Conservation (phyloP, 2,888 invertebrate species). For the Schizotus pectinicornis region DNA sequence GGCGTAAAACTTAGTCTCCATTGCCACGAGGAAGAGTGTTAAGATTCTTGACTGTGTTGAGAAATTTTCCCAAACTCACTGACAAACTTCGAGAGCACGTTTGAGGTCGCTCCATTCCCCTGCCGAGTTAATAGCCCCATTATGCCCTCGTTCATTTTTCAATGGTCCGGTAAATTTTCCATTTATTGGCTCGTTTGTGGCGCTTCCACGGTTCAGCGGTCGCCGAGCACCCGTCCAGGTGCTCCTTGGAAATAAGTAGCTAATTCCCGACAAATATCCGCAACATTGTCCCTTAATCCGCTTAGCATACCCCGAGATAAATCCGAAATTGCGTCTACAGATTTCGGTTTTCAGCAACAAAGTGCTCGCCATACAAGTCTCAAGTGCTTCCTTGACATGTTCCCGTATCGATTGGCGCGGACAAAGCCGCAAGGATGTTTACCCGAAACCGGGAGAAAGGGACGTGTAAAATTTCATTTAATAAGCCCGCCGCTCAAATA, state of each 20-base stretch:
- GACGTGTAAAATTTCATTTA: conserved; percentile 39
- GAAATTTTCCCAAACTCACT: no score
- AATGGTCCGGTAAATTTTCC: conserved; percentile 6
- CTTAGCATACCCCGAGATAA: conserved; percentile 33
- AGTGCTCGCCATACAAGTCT: conserved; percentile 38
- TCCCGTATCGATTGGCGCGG: conserved; percentile 33
- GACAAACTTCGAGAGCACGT: no score
- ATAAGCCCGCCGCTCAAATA: conserved; percentile 45
- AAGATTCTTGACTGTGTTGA: no score
- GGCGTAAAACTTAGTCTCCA: no score
- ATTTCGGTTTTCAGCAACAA: conserved; percentile 21
- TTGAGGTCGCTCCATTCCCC: no score
- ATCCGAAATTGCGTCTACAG: conserved; percentile 25
- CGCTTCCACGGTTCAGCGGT: conserved; percentile 13
- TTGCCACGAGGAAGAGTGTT: no score
- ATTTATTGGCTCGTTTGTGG: background rate
- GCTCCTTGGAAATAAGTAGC: conserved; percentile 34
- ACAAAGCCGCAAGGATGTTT: conserved; percentile 27
- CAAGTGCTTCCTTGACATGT: conserved; percentile 45
- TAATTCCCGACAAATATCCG: conserved; percentile 40
- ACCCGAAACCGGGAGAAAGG: conserved; percentile 1
- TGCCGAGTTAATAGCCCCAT: no score
- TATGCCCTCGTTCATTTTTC: background rate
- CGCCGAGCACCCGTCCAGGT: conserved; percentile 36
- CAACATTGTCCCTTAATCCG: conserved; percentile 46